Conservation (phyloP, 1,140 invertebrate genomes). For the Heliconius hermathena region DNA sequence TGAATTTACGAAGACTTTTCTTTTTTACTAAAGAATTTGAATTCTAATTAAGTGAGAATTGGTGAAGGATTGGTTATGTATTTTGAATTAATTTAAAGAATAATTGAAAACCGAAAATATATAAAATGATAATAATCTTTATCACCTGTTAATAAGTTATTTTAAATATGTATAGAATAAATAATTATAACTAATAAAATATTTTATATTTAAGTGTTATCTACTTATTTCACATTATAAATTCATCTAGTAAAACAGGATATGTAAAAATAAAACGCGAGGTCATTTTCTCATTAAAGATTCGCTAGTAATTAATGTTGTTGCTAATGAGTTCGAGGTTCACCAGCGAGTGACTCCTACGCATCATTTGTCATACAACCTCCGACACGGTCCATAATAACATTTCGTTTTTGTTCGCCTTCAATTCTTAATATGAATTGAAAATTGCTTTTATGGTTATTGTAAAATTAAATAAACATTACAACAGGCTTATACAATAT, state of each 20-base stretch:
- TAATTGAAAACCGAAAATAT: too few species aligned
- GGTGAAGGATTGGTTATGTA: too few species aligned
- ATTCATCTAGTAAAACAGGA: not conserved
- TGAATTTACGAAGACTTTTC: too few species aligned
- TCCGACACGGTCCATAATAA: slow-evolving; percentile 66
- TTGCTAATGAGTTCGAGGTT: slow-evolving; percentile 71
- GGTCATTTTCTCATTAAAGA: slow-evolving; percentile 61
- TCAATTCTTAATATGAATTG: slow-evolving; percentile 37
- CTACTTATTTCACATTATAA: not conserved
- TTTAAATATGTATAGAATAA: too few species aligned
- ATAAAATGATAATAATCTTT: too few species aligned
- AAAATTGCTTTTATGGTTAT: slow-evolving; percentile 28
- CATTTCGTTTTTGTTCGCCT: slow-evolving; percentile 45
- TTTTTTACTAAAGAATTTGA: too few species aligned
- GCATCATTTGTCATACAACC: slow-evolving; percentile 76
- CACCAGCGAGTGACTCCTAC: slow-evolving; percentile 69
- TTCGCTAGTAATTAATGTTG: slow-evolving; percentile 76
- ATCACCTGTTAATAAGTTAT: too few species aligned
- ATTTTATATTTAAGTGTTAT: too few species aligned
- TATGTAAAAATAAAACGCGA: slow-evolving; percentile 35
- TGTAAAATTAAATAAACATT: slow-evolving; percentile 27
- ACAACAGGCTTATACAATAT: not conserved
- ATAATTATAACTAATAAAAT: too few species aligned
- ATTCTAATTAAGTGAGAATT: too few species aligned
- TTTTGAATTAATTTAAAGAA: too few species aligned